These are phyloP conservation scores for Morbakka virulenta DNA, from an alignment of 30 jellyfish, hydroid and myxozoan genomes.

Conservation along the genomic window DNA sequence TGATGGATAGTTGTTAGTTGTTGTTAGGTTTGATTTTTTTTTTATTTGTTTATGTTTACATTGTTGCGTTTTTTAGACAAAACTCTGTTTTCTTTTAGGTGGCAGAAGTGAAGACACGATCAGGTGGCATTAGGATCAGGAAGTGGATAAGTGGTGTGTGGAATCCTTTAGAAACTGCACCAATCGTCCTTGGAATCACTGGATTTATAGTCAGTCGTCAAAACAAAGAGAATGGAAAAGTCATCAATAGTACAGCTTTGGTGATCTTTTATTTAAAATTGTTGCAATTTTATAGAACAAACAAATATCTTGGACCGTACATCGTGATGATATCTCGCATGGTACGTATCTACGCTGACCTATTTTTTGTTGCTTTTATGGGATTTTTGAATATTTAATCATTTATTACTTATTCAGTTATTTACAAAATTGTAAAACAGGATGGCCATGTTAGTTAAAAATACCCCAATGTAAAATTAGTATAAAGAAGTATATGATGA, in stretches of 20 bases:
- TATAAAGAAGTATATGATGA: no score
- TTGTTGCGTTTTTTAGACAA: no score
- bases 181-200: constrained; percentile 8
- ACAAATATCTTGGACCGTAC: constrained; percentile 38
- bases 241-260: constrained; percentile 11
- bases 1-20: no score
- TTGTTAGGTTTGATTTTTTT: no score
- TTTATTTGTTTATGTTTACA: no score
- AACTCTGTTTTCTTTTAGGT: constrained; percentile 12
- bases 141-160: constrained; percentile 39
- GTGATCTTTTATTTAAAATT: constrained; percentile 26
- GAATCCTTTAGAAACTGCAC: constrained; percentile 40
- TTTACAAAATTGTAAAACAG: no score
- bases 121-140: not conserved
- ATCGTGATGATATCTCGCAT: constrained; percentile 53
- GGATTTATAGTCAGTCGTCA: constrained; percentile 22
- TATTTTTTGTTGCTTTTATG: no score
- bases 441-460: no score
- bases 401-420: no score
- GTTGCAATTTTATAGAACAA: constrained; percentile 19
- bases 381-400: no score
- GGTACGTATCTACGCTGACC: constrained; percentile 7
- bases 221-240: not conserved
- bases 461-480: no score
- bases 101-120: constrained; percentile 4